Conservation (phyloP, 2,888 invertebrate genomes). For the Polydrusus tereticollis region DNA sequence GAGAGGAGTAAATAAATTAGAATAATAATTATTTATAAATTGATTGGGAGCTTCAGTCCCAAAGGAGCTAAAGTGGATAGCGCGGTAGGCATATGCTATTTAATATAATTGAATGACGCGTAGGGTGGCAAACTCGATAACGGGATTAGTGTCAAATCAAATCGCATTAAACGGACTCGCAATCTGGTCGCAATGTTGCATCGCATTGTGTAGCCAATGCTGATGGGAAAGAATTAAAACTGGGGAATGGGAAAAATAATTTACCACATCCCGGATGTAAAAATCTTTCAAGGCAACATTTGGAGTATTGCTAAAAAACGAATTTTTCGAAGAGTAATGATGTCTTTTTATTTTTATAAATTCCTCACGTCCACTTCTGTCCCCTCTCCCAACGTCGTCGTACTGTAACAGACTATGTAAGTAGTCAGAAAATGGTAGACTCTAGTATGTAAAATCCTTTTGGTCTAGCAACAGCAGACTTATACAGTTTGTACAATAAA, state of each 20-base stretch:
- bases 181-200: constrained; percentile 63
- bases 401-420: too few species aligned
- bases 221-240: constrained; percentile 25
- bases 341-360: too few species aligned
- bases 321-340: too few species aligned
- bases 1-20: constrained; percentile 53
- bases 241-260: background rate
- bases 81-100: constrained; percentile 66
- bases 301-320: too few species aligned
- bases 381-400: too few species aligned
- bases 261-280: background rate
- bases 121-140: constrained; percentile 69
- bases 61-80: constrained; percentile 47
- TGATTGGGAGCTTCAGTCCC: constrained; percentile 56
- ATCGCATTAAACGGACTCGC: constrained; percentile 67
- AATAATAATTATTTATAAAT: constrained; percentile 59
- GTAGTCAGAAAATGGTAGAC: too few species aligned
- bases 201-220: constrained; percentile 42
- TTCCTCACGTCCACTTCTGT: too few species aligned
- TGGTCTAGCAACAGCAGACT: too few species aligned
- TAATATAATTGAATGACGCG: constrained; percentile 68
- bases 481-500: too few species aligned
- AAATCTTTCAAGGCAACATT: too few species aligned
- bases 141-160: constrained; percentile 70
- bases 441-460: too few species aligned